Conservation (phyloP, 1,140 invertebrate genomes). For the Drosophila sp. region DNA sequence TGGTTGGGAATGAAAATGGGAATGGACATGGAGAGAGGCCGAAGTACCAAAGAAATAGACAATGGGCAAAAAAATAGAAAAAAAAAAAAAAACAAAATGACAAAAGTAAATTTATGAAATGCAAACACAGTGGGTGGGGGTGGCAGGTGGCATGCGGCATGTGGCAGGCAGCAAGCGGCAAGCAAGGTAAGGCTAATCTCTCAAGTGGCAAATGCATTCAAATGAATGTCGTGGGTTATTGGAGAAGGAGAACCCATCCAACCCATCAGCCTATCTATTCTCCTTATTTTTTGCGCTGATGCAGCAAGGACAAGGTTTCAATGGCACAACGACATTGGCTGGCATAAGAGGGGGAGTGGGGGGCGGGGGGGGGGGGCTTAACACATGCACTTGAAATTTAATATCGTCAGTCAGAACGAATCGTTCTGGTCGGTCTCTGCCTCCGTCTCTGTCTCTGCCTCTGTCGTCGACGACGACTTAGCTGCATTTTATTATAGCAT, state of each 20-base stretch:
- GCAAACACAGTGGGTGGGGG: constrained; percentile 32
- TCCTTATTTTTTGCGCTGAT: constrained; percentile 43
- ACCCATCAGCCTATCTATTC: neutral
- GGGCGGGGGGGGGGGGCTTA: constrained; percentile 42
- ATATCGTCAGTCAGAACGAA: constrained; percentile 55
- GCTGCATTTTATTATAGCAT: constrained; percentile 81
- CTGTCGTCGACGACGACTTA: constrained; percentile 60
- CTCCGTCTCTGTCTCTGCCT: neutral
- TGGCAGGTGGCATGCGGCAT: neutral
- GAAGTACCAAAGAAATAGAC: constrained; percentile 62
- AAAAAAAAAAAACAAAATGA: constrained; percentile 69
- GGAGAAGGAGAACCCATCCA: neutral
- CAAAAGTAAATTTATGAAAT: constrained; percentile 72
- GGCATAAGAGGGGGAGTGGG: constrained; percentile 7
- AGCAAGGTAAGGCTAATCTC: constrained; percentile 61
- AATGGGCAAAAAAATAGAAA: constrained; percentile 51
- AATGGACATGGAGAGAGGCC: constrained; percentile 20
- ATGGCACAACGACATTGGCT: constrained; percentile 53
- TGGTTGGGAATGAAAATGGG: neutral
- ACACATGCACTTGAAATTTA: constrained; percentile 81
- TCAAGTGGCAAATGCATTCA: constrained; percentile 80
- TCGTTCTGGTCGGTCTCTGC: neutral
- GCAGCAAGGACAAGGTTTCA: constrained; percentile 74
- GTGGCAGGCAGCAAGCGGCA: neutral
- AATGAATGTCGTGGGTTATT: constrained; percentile 70